Evolutionary conservation across 2,113 vertebrate genomes (phyloP), one percentile per base, ranked within the genome.

Genomic region (Gulo gulo): DNA sequence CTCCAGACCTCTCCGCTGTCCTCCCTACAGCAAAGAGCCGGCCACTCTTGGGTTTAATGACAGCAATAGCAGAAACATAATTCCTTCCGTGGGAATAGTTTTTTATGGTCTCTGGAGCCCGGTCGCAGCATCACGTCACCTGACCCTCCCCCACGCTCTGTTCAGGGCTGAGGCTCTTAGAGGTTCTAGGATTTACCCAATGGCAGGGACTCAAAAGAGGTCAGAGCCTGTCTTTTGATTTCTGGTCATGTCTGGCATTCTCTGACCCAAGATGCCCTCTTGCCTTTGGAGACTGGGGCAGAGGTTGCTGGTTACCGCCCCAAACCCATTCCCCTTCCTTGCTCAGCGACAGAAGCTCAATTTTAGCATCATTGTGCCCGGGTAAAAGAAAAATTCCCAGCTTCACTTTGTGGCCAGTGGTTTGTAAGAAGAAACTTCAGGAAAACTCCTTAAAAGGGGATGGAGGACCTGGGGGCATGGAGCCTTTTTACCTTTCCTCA

Each of bases 361-460:
- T 57, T 90, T 26, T 93, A 65, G 26, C 29, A 63, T 42, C 23
- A 57, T 31, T 36, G n/a, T 81, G 10, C 39, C 69, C 34, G 81
- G 73, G 59, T 73, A 87, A 20, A 86, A 76, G 79, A 80, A 87
- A 52, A 82, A 50, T 63, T 52, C 59, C 47, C 71, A 69, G 63
- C 16, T 57, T 94, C 47, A 50, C 34, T 91, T 91, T 90, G 36
- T 8, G 69, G 26, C 9, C 45, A 71, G 45, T 69, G 63, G 71
- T 82, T 36, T 76, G 6, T 80, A 93, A 92, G 52, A 63, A 97
- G 69, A 94, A 88, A 84, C 73, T 74, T 90, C 13, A 96, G 82
- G 69, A 61, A 91, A 73, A 52, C 61, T 85, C 24, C 57, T 91
- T 96, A 63, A 78, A 42, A 0, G 26, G 12, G 59, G 24, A 55